A percentile compares a stretch with the other conserved stretches of the same genome.
Conservation (phyloP, 30 jellyfish, hydroid and myxozoan genomes). For the Rhopilema esculentum region DNA sequence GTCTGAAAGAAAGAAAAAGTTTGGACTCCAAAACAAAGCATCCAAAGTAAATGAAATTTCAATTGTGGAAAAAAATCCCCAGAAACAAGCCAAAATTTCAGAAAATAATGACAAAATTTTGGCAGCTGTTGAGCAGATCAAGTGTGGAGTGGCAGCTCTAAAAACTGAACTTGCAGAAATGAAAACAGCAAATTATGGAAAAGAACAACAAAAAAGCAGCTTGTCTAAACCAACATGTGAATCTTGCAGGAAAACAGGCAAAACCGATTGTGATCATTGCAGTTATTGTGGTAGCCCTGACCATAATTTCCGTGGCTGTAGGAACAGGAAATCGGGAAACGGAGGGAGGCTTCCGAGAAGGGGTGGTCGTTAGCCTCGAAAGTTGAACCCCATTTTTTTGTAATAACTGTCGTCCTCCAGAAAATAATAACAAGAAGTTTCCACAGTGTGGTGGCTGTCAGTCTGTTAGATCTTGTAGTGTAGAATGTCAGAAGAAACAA, state of each 20-base stretch:
- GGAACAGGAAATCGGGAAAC: constrained; percentile 69
- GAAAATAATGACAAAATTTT: constrained; percentile 15
- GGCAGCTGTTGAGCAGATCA: constrained; percentile 35
- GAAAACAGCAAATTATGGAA: constrained; percentile 15
- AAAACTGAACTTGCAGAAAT: constrained; percentile 8
- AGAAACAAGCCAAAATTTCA: constrained; percentile 4
- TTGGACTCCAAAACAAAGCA: constrained; percentile 10
- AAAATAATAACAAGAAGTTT: constrained; percentile 20
- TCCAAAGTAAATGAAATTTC: constrained; percentile 29
- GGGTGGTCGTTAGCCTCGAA: constrained; percentile 18
- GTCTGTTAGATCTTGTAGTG: constrained; percentile 61
- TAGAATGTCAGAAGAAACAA: constrained; percentile 51
- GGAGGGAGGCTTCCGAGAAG: constrained; percentile 57
- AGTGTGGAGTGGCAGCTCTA: constrained; percentile 32
- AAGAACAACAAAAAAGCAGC: constrained; percentile 11
- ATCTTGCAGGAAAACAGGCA: constrained; percentile 29
- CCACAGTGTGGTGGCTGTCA: constrained; percentile 54
- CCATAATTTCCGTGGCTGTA: constrained; percentile 72
- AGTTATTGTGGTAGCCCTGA: constrained; percentile 35
- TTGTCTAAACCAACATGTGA: constrained; percentile 1
- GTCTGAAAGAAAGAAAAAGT: constrained; percentile 58
- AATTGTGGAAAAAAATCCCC: constrained; percentile 17
- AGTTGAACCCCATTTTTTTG: constrained; percentile 10
- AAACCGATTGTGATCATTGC: constrained; percentile 16
- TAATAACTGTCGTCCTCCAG: constrained; percentile 41